phyloP scores from a whole-genome alignment of 2,113 vertebrate genomes.

The Platysternon megacephalum region DNA sequence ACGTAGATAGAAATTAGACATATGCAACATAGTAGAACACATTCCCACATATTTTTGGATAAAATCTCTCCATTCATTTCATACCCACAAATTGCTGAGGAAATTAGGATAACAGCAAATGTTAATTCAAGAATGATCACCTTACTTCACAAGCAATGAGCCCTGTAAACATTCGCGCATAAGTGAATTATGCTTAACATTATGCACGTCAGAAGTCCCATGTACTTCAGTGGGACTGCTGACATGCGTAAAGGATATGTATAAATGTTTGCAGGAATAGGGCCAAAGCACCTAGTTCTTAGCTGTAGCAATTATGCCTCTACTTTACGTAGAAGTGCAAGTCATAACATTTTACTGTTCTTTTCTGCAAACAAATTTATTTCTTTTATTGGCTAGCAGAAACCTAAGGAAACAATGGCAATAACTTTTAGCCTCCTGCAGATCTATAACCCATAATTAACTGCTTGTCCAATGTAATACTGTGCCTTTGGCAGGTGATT shows the following conservation, averaged over 20 bases:
- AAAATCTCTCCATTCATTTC: not conserved
- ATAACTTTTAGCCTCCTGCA: not conserved
- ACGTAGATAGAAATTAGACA: not conserved
- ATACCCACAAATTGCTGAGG: not conserved
- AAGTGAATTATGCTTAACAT: too few species aligned
- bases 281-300: not conserved
- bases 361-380: not conserved
- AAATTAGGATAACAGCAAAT: not conserved
- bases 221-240: not conserved
- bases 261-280: not conserved
- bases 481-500: constrained; percentile 13
- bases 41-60: not conserved
- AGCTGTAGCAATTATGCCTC: not conserved
- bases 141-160: not conserved
- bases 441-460: constrained; percentile 11
- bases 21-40: not conserved
- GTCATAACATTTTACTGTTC: not conserved
- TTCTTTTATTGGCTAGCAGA: not conserved
- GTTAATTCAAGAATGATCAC: not conserved
- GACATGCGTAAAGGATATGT: not conserved
- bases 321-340: not conserved
- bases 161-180: not conserved
- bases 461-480: constrained; percentile 2
- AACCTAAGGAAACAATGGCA: not conserved
- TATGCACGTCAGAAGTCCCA: not conserved